These are phyloP conservation scores for Drosophila nigricruria DNA, from an alignment of 2,888 invertebrate species.

Conservation along the genomic window DNA sequence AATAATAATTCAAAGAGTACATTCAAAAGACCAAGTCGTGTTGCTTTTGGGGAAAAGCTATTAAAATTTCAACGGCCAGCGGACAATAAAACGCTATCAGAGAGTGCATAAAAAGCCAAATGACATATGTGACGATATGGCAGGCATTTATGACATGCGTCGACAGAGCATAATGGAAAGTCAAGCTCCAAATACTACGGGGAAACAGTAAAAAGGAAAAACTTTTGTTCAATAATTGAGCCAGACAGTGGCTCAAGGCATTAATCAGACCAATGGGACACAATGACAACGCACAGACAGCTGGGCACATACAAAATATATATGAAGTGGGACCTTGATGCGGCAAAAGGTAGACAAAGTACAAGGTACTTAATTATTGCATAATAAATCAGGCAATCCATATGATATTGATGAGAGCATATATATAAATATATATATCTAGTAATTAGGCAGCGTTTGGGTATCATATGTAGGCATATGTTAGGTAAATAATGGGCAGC, in stretches of 20 bases:
- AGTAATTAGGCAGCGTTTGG: constrained; percentile 50
- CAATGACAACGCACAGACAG: constrained; percentile 22
- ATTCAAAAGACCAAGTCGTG: constrained; percentile 2
- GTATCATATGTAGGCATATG: constrained; percentile 13
- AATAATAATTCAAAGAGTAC: background rate
- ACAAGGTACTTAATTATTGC: constrained; percentile 65
- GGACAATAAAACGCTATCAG: constrained; percentile 47
- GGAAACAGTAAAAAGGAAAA: constrained; percentile 3
- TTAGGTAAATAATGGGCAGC: constrained; percentile 16
- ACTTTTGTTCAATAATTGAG: constrained; percentile 32
- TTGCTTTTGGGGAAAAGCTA: constrained; percentile 6
- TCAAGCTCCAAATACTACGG: constrained; percentile 9
- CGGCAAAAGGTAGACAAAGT: constrained; percentile 24
- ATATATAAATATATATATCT: constrained; percentile 10
- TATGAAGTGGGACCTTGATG: constrained; percentile 20
- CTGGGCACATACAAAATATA: constrained; percentile 22
- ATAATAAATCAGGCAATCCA: constrained; percentile 62
- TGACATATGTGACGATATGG: constrained; percentile 64
- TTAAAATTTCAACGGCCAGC: constrained; percentile 50
- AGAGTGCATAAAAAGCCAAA: constrained; percentile 53
- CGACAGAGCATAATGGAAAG: constrained; percentile 17
- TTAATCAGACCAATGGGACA: constrained; percentile 30
- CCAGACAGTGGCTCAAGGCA: constrained; percentile 25
- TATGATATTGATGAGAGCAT: constrained; percentile 52
- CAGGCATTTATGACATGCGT: constrained; percentile 44